Evolutionary conservation across 2,888 invertebrate species (phyloP).

Genomic region (Encarsia formosa): DNA sequence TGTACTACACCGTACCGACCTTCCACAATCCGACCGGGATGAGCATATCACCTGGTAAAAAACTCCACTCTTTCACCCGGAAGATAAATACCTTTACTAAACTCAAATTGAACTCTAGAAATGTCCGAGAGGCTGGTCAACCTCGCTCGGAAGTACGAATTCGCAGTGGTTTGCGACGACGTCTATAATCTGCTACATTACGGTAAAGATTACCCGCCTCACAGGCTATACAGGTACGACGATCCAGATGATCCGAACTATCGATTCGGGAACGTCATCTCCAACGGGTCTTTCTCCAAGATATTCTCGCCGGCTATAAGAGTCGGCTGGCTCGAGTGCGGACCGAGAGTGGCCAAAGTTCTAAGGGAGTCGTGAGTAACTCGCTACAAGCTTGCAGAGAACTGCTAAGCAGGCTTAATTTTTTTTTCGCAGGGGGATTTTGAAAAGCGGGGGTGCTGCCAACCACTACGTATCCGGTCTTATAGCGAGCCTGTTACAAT

Average conservation of each 20-base stretch:
- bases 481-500: constrained; percentile 55
- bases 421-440: constrained; percentile 48
- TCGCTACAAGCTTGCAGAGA: background rate
- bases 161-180: constrained; percentile 59
- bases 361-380: constrained; percentile 48
- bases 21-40: constrained; percentile 62
- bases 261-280: constrained; percentile 57
- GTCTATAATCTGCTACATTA: constrained; percentile 62
- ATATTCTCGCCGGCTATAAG: constrained; percentile 61
- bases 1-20: constrained; percentile 58
- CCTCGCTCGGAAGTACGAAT: constrained; percentile 50
- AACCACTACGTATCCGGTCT: constrained; percentile 59
- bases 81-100: too few relatives aligned
- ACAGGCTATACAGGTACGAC: constrained; percentile 57
- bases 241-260: constrained; percentile 44
- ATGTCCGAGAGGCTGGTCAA: constrained; percentile 50
- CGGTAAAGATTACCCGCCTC: constrained; percentile 48
- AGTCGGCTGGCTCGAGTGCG: constrained; percentile 64
- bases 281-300: constrained; percentile 65
- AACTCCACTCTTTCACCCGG: too few relatives aligned
- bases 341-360: constrained; percentile 48
- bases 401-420: background rate
- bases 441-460: constrained; percentile 59
- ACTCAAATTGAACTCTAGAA: too few relatives aligned
- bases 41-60: constrained; percentile 50